phyloP scores from a whole-genome alignment of 2,888 invertebrate genomes.

The Lacanobia wlatinum region DNA sequence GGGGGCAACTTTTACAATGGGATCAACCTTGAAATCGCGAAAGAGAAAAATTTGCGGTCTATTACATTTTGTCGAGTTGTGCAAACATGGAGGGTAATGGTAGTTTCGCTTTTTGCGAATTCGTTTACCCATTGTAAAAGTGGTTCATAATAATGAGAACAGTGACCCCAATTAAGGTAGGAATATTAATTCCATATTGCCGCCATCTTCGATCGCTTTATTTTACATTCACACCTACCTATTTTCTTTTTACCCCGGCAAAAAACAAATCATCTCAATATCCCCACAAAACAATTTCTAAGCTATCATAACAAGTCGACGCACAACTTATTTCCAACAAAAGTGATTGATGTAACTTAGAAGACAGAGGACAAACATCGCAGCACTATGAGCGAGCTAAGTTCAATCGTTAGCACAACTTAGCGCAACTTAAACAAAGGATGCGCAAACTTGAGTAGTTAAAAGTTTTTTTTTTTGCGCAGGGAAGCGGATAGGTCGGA shows the following conservation, averaged over 20 bases:
- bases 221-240: background rate
- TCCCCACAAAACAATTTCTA: background rate
- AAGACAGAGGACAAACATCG: slow-evolving; percentile 62
- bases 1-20: too few relatives aligned
- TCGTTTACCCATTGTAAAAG: too few relatives aligned
- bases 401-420: slow-evolving; percentile 74
- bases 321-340: slow-evolving; percentile 6
- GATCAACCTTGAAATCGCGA: too few relatives aligned
- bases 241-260: background rate
- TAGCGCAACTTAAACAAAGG: slow-evolving; percentile 71
- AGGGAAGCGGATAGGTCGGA: slow-evolving; percentile 25
- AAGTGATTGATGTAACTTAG: slow-evolving; percentile 53
- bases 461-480: slow-evolving; percentile 64
- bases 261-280: background rate
- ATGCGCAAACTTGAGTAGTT: slow-evolving; percentile 69
- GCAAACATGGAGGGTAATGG: too few relatives aligned
- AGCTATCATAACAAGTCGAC: slow-evolving; percentile 2
- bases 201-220: background rate
- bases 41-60: too few relatives aligned
- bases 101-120: too few relatives aligned
- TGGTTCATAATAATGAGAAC: too few relatives aligned
- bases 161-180: too few relatives aligned
- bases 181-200: too few relatives aligned
- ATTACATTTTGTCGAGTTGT: too few relatives aligned
- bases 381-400: slow-evolving; percentile 60